Base-by-base conservation (phyloP, 2,113 vertebrate species). In the Hydropotes inermis region DNA sequence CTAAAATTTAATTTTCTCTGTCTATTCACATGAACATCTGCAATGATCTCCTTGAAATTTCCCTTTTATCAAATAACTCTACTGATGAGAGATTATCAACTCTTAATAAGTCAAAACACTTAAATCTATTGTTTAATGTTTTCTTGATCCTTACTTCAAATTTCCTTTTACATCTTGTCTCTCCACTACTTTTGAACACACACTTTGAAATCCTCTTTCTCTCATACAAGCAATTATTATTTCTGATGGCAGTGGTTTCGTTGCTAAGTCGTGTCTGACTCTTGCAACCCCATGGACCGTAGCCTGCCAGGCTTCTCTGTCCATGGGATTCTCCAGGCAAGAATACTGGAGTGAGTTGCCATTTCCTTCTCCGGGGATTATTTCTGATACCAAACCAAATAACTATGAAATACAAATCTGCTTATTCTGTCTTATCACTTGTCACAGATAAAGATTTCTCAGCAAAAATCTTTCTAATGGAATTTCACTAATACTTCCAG, bases 221-320 rank as follows among this genome's bases (percentile, higher is more conserved):
- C 7, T 79, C 89, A 39, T 28, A n/a, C 25, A 82, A 64, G 15
- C 39, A 87, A 33, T 87, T 91, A 10, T 61, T 30, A 54, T 67
- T 67, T 2, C 33, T 36, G 4, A 21, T 36, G 4, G 33, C n/a
- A 4, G 64, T 67, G 17, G 9, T 36, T 67, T 67, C 36, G 4
- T 64, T 0, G 0, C n/a, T 67, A 33, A 33, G 64, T 36, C 4
- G 0, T 67, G 17, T 36, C n/a, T 0, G 1, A 21, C 64, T 36
- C 9, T 67, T 67, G n/a, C 17, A 67, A 67, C 8, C 9, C 2
- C 17, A 36, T 21, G 16, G 33, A 36, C n/a, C 36, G 64, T 67
- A 21, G 64, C 33, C 9, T 67, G 64, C 33, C 17, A 67, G 64
- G 64, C 17, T 67, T 4, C 4, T n/a, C 33, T 67, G 64, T 36